Base-by-base conservation (phyloP, 2,888 invertebrate genomes). In the Strigamia transsilvanica region DNA sequence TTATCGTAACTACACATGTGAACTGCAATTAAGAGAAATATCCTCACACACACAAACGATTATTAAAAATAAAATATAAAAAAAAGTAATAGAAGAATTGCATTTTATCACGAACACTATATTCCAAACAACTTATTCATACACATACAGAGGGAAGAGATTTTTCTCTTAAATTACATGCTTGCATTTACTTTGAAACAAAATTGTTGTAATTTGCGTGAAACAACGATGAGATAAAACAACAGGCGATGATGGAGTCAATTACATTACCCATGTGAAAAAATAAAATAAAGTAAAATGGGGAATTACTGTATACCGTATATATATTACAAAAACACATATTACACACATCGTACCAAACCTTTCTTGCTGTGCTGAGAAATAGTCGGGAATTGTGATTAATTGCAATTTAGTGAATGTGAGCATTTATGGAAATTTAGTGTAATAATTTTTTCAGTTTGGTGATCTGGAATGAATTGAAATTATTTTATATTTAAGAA, bases 161-260 rank as follows among this genome's bases (percentile, higher is more conserved):
- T 73, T 73, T 73, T 27, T 27, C 73, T 13, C 32, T 73, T 73
- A 73, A 73, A 73, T 73, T 73, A 73, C 73, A 73, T 73, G 73
- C 73, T 73, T 32, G 73, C 27, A 73, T 73, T 73, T 73, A 27
- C 73, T 32, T 32, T 73, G 15, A 73, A 73, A 73, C 73, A n/a
- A 73, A 73, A 73, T 73, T 73, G 73, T 73, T 73, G 73, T 73
- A 73, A 73, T 73, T 73, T 73, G 73, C 73, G 12, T 73, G n/a
- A 27, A 27, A 27, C 27, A 15, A 27, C 73, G 73, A 73, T 73
- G 73, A 73, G 73, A 73, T 73, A 73, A 73, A 73, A 73, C 73
- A 73, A 73, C 73, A 73, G 73, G 73, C 32, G 73, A 73, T 73
- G 73, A 73, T 73, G 13, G 73, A 73, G 73, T 73, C 73, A 73